phyloP scores from a whole-genome alignment of 2,113 vertebrate species.

The Anolis carolinensis region DNA sequence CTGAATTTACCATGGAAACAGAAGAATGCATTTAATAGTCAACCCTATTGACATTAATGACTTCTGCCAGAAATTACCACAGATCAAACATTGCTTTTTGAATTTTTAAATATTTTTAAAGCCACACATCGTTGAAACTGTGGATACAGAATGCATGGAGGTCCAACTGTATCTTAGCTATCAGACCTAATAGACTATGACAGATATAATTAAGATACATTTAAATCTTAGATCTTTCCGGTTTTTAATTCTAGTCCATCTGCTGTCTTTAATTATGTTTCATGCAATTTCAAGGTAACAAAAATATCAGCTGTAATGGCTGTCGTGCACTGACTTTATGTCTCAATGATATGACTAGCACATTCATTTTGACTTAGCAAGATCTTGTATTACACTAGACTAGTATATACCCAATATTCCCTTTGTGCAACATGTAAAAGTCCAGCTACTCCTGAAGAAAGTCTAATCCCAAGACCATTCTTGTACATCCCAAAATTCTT shows the following conservation, averaged over 20 bases:
- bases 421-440: neutral
- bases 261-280: slow-evolving; percentile 16
- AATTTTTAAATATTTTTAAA: too few species aligned
- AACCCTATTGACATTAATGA: too few species aligned
- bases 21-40: too few species aligned
- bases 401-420: neutral
- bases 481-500: too few species aligned
- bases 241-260: neutral
- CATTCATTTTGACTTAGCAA: slow-evolving; percentile 1
- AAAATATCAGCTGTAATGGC: neutral
- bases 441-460: neutral
- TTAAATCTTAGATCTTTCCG: neutral
- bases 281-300: neutral
- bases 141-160: too few species aligned
- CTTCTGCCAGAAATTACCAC: too few species aligned
- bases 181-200: neutral
- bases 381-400: neutral
- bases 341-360: neutral
- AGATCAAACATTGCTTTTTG: too few species aligned
- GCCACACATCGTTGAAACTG: too few species aligned
- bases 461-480: neutral
- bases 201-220: neutral
- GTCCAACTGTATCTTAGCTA: neutral
- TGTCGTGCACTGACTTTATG: neutral
- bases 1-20: too few species aligned